Evolutionary conservation across 1,140 invertebrate species (phyloP).

Genomic region (Druon quercuslanigerum): DNA sequence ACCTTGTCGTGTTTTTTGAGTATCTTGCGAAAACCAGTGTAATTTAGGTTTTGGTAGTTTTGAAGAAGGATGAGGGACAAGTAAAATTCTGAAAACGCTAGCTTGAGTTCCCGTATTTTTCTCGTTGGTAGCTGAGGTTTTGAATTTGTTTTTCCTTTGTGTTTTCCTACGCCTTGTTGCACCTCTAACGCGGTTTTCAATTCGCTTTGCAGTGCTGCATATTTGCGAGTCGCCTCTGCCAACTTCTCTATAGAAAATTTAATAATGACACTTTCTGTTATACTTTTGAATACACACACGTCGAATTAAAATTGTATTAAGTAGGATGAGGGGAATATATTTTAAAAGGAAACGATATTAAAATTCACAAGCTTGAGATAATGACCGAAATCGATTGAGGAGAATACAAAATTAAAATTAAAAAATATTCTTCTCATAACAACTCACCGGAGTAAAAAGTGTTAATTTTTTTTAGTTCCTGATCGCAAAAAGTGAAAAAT

Average conservation of each 20-base stretch:
- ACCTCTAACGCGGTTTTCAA: constrained; percentile 85
- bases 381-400: too few relatives aligned
- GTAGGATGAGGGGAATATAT: neutral
- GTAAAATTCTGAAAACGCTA: constrained; percentile 99
- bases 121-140: constrained; percentile 80
- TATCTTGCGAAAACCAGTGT: constrained; percentile 99
- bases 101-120: constrained; percentile 95
- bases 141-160: constrained; percentile 76
- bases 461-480: constrained; percentile 96
- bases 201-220: constrained; percentile 92
- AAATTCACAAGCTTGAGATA: too few relatives aligned
- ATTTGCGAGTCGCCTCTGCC: constrained; percentile 96
- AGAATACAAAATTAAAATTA: too few relatives aligned
- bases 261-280: constrained; percentile 36
- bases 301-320: constrained; percentile 26
- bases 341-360: too few relatives aligned
- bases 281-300: neutral
- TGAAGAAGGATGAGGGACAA: constrained; percentile 95
- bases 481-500: constrained; percentile 96
- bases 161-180: constrained; percentile 76
- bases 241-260: constrained; percentile 87
- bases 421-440: neutral
- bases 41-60: constrained; percentile 97
- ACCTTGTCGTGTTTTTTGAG: constrained; percentile 99
- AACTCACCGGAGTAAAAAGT: constrained; percentile 94